A percentile compares a stretch with the other conserved stretches of the same genome.
Evolutionary conservation across 2,888 invertebrate genomes (phyloP).

Genomic region (Stenotaenia linearis): DNA sequence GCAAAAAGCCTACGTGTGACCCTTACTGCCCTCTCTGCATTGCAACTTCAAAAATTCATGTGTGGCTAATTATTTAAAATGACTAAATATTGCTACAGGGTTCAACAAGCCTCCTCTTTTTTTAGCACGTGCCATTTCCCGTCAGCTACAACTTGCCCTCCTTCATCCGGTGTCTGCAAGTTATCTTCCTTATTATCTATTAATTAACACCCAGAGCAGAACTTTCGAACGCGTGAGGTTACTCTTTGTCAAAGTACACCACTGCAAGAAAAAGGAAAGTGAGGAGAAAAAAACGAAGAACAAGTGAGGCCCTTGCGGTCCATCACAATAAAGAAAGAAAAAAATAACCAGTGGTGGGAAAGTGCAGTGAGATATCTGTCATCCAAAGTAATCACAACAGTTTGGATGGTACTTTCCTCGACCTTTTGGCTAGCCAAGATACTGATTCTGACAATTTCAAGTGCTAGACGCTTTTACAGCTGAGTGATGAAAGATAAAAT

Average conservation of each 20-base stretch:
- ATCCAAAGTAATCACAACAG: neutral
- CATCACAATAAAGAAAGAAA: neutral
- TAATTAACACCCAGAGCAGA: neutral
- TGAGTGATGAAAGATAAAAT: neutral
- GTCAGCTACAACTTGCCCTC: neutral
- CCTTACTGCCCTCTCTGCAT: neutral
- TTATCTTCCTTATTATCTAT: neutral
- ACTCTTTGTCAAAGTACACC: neutral
- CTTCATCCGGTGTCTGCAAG: neutral
- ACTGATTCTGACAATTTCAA: neutral
- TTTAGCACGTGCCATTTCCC: neutral
- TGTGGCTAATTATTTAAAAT: neutral
- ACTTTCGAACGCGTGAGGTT: neutral
- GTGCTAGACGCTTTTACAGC: neutral
- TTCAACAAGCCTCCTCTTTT: neutral
- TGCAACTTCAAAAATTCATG: neutral
- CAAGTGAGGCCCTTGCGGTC: neutral
- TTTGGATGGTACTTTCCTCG: neutral
- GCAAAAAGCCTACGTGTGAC: neutral
- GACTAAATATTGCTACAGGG: neutral
- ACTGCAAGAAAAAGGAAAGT: neutral
- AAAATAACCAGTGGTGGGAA: neutral
- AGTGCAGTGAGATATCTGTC: neutral
- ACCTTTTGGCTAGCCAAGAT: neutral
- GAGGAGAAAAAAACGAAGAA: neutral